Evolutionary conservation across 2,888 invertebrate genomes (phyloP).

Genomic region (Ophraella communa): DNA sequence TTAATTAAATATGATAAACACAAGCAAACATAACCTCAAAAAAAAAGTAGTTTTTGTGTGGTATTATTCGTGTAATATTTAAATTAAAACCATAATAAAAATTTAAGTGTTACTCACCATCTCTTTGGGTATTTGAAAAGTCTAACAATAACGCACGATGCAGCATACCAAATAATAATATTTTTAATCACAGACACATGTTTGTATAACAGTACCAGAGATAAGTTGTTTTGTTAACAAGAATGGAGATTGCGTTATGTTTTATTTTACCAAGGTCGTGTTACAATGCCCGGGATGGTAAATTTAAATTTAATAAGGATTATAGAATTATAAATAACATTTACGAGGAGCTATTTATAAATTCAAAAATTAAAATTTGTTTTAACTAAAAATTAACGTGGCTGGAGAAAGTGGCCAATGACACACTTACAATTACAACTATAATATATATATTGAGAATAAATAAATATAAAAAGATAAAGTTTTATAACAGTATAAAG

Average conservation of each 20-base stretch:
- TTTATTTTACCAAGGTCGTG: background rate
- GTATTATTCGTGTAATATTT: no score
- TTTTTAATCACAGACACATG: background rate
- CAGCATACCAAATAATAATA: background rate
- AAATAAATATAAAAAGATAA: no score
- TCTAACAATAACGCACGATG: background rate
- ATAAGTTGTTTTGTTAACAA: slow-evolving; percentile 10
- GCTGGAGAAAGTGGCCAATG: no score
- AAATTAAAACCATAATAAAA: background rate
- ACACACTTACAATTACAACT: no score
- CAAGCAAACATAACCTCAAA: background rate
- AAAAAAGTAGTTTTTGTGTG: no score
- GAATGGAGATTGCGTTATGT: background rate
- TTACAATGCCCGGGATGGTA: background rate
- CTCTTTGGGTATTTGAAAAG: background rate
- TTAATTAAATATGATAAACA: no score
- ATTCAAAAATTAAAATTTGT: no score
- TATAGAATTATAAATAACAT: background rate
- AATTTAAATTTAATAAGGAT: background rate
- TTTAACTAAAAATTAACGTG: no score
- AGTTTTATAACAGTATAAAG: no score
- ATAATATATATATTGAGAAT: no score
- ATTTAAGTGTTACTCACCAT: background rate
- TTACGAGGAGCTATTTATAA: background rate
- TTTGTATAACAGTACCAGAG: background rate